These are phyloP conservation scores for Phainopepla nitens DNA, from an alignment of 2,113 vertebrate genomes.

Conservation along the genomic window DNA sequence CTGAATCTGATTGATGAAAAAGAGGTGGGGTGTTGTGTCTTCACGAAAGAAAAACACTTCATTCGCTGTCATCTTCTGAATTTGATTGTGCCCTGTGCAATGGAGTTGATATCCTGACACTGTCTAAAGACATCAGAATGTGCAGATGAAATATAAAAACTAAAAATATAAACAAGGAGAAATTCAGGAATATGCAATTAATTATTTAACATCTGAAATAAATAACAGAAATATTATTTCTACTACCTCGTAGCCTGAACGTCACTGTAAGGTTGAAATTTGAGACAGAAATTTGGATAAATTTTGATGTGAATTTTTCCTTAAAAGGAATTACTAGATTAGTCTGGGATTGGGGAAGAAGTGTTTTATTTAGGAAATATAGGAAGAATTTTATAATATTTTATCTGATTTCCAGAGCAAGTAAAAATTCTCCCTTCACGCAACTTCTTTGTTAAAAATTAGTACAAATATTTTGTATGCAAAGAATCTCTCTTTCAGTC, in stretches of 20 bases:
- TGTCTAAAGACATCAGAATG: neutral
- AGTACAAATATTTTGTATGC: neutral
- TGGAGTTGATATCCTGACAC: neutral
- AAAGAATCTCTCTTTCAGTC: neutral
- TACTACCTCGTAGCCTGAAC: neutral
- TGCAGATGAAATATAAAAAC: neutral
- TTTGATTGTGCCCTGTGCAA: neutral
- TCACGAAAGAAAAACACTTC: neutral
- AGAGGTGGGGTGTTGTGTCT: neutral
- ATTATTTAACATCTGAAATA: neutral
- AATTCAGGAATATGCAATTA: neutral
- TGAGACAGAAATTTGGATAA: neutral
- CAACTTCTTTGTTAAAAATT: neutral
- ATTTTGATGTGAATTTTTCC: neutral
- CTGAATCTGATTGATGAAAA: neutral
- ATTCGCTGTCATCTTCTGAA: neutral
- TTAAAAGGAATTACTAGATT: neutral
- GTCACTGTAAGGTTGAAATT: neutral
- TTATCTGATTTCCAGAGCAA: neutral
- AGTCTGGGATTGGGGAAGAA: accelerated
- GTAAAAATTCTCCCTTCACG: neutral
- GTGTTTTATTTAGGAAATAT: neutral
- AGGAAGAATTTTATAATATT: neutral
- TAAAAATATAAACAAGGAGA: neutral
- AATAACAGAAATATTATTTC: neutral